Evolutionary conservation across 2,888 invertebrate species (phyloP).

Genomic region (Nomada lathburiana): DNA sequence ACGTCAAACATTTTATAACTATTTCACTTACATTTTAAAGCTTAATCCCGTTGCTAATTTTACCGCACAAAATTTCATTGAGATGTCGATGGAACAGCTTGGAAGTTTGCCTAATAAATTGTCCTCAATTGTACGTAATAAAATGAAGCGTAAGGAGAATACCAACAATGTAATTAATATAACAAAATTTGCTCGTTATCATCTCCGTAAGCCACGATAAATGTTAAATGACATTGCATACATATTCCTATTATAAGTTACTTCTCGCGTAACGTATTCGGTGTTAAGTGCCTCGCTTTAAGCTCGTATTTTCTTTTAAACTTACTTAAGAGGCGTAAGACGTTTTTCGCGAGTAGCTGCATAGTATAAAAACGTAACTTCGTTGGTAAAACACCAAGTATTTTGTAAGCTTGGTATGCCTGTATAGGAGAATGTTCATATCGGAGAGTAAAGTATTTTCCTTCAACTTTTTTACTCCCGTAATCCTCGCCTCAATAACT

Average conservation of each 20-base stretch:
- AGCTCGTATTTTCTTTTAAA: conserved; percentile 16
- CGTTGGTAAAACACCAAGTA: conserved; percentile 3
- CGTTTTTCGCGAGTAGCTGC: conserved; percentile 17
- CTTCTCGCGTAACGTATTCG: conserved; percentile 16
- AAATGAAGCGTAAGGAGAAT: conserved; percentile 68
- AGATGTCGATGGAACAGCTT: not conserved
- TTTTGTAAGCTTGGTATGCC: conserved; percentile 19
- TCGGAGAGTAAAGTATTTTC: conserved; percentile 50
- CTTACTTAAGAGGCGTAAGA: conserved; percentile 25
- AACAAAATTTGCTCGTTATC: conserved; percentile 49
- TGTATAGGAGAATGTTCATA: conserved; percentile 16
- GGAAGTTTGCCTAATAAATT: not conserved
- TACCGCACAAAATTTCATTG: not conserved
- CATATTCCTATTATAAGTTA: conserved; percentile 44
- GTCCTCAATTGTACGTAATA: conserved; percentile 65
- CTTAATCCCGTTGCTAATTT: too few relatives aligned
- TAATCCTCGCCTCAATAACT: conserved; percentile 48
- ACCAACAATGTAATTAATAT: conserved; percentile 65
- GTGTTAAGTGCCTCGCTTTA: conserved; percentile 1
- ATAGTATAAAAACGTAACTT: conserved; percentile 32
- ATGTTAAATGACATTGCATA: conserved; percentile 46
- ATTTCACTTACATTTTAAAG: too few relatives aligned
- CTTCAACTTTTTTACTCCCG: conserved; percentile 43
- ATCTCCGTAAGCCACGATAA: conserved; percentile 33
- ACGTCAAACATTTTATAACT: not conserved